Base-by-base conservation (phyloP, 1,140 invertebrate genomes). In the Theocolax elegans region DNA sequence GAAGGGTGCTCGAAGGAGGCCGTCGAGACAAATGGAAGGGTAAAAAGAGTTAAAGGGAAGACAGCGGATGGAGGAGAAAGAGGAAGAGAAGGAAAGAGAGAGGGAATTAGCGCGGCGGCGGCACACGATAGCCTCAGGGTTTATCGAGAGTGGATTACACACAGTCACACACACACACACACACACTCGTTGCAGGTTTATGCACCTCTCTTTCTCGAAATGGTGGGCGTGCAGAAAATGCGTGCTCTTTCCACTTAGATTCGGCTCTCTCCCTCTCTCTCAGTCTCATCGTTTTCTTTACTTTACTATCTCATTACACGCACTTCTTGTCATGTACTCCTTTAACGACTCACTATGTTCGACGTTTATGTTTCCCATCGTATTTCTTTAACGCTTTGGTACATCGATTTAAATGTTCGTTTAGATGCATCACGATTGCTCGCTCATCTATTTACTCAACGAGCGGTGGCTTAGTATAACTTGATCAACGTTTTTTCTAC, bases 51-150 rank as follows among this genome's bases (percentile, higher is more conserved):
- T 29, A n/a, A n/a, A 53, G 17, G 53, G n/a, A 38, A 56, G 31
- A 13, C 35, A 56, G 56, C 35, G 19, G 40, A 40, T 19, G 29
- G 27, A 8, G 29, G n/a, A 42, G 44, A 51, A 19, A 23, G 25
- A 12, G 48, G 23, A 27, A 54, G 29, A 40, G 29, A 35, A 29
- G 23, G 31, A 13, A 44, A 19, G 51, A 68, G 31, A 35, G 31
- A 53, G 38, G 6, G 66, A 63, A 21, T 25, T 42, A 48, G 44
- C 23, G 10, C 19, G 1, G 19, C 27, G 6, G 13, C 10, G 42
- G 44, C 46, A 40, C 27, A 63, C 27, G 63, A 42, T 65, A 60
- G 58, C 38, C 63, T 40, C 21, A 12, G 21, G 49, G 49, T 42
- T 63, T 54, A 53, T 54, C n/a, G 31, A 2, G 29, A 13, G 46